Base-by-base conservation (phyloP, 2,888 invertebrate species). In the Pristionchus maxplancki region DNA sequence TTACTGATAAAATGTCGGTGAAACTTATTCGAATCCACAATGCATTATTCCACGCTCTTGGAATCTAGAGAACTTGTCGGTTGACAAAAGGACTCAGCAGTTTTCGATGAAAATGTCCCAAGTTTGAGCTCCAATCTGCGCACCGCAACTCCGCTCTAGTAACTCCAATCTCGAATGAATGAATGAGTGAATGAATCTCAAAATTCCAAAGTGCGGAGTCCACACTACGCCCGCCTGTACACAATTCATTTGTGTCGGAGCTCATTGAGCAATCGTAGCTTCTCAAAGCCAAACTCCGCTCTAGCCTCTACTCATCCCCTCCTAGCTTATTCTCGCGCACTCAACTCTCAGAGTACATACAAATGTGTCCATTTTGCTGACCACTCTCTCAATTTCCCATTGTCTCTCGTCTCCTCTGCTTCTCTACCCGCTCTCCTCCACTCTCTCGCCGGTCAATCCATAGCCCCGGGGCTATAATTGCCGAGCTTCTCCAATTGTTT, bases 391-490 rank as follows among this genome's bases (percentile, higher is more conserved):
- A 37, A 34, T 67, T 44, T 81, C 48, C 13, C 81, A 8, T 28
- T 48, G 28, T 48, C 28, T 81, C 81, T 81, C 48, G n/a, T 15
- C 48, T 4, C 9, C 71, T 71, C 31, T 31, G 20, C 34, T 24
- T 71, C 71, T 71, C 71, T 71, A 24, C 78, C 34, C 37, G 17
- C 78, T 78, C 78, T 15, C 71, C 34, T 28, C 9, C 78, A 0
- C 44, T 24, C n/a, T 0, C 78, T 34, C 67, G 31, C 67, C 31
- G 31, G 15, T 34, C 31, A 2, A 3, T 17, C 31, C 5, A 58
- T n/a, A 24, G 58, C n/a, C 67, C 67, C 1, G 20, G 37, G 71
- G 71, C 71, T 74, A 74, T 74, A 74, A 74, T 74, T 74, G 71
- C 8, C 64, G 28, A 20, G 58, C 58, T 58, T 58, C 58, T 58